Evolutionary conservation across 2,888 invertebrate species (phyloP), one percentile per base, ranked within the genome.

Genomic region (Drosophila acutilabella): DNA sequence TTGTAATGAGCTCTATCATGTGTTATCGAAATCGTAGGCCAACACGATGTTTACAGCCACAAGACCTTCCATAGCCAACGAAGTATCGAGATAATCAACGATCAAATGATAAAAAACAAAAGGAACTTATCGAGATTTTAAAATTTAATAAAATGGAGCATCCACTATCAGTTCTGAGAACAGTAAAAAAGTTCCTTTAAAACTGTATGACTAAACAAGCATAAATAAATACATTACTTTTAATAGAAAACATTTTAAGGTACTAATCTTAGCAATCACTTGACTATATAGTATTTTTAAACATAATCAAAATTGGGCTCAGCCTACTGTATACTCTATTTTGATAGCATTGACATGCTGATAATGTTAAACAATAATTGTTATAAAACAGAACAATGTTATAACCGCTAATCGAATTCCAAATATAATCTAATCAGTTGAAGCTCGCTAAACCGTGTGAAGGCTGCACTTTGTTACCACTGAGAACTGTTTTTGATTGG

Each of bases 401-500:
- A 30, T 6, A 42, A 44, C 38, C 6, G 73, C 57, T 58, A 58
- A 77, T 68, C 74, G 51, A 60, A 54, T 36, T 30, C 54, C 26
- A 42, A 47, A 10, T n/a, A 52, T 51, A 54, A 47, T 53, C 78
- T 73, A 78, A 75, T 75, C 78, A 61, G 33, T 36, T 11, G 11
- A 41, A 51, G 50, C 11, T 52, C 38, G 64, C 54, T 54, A 73
- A 30, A 50, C 30, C 77, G 77, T 77, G 78, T 59, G 74, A 77
- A 62, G 52, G 59, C 23, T 26, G 30, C 36, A 42, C 30, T 20
- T 30, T 23, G 26, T 30, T 16, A n/a, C 36, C 36, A 23, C 38
- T 11, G 26, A 18, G 40, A 36, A 5, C 4, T 36, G 36, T 11
- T 13, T 36, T 36, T 4, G 13, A 36, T 40, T 54, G 1, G 38